Evolutionary conservation across 2,888 invertebrate genomes (phyloP).

Genomic region (Hanleya hanleyi): DNA sequence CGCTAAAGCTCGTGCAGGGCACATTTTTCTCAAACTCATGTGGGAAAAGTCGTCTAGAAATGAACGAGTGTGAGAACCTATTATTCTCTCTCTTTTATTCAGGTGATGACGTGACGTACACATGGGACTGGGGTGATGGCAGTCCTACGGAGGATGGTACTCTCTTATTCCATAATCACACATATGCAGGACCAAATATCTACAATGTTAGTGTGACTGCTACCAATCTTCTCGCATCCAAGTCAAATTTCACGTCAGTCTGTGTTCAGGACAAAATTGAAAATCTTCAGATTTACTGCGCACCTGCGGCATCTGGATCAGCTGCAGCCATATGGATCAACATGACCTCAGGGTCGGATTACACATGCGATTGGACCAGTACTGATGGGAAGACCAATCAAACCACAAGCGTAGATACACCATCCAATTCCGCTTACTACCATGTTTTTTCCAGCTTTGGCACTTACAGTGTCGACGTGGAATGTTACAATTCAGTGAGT

Average conservation of each 20-base stretch:
- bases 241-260: constrained; percentile 50
- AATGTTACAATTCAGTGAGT: constrained; percentile 52
- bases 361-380: constrained; percentile 49
- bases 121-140: constrained; percentile 67
- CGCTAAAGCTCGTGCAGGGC: no score
- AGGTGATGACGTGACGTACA: constrained; percentile 61
- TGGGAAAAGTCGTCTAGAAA: no score
- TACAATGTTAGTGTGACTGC: constrained; percentile 55
- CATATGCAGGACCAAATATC: constrained; percentile 43
- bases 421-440: not conserved
- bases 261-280: constrained; percentile 51
- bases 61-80: no score
- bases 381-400: constrained; percentile 18
- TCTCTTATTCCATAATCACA: constrained; percentile 26
- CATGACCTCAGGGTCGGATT: constrained; percentile 58
- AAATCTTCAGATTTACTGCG: constrained; percentile 34
- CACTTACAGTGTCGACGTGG: constrained; percentile 36
- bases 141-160: constrained; percentile 3
- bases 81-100: no score
- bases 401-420: constrained; percentile 17
- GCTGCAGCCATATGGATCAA: constrained; percentile 32
- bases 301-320: constrained; percentile 17
- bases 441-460: constrained; percentile 44
- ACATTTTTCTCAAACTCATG: no score
- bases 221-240: constrained; percentile 51